These are phyloP conservation scores for Aplocera efformata DNA, from an alignment of 2,888 invertebrate genomes.

Conservation along the genomic window DNA sequence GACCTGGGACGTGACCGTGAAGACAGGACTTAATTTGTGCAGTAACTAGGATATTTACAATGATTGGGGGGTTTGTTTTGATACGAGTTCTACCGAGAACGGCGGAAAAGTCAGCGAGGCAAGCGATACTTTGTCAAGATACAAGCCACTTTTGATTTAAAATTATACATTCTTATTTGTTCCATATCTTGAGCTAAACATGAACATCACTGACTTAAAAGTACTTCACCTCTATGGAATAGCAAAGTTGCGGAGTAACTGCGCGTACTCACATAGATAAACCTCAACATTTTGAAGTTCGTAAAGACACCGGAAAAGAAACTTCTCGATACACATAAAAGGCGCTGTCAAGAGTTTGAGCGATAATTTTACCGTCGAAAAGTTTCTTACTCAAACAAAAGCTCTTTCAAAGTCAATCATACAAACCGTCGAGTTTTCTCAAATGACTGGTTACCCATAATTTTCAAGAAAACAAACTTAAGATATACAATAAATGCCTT, in stretches of 20 bases:
- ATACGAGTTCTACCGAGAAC: constrained; percentile 11
- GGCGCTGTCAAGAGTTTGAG: constrained; percentile 7
- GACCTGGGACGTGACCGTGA: constrained; percentile 70
- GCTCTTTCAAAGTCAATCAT: constrained; percentile 18
- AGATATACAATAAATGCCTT: constrained; percentile 26
- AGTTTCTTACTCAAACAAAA: constrained; percentile 18
- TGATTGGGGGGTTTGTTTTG: constrained; percentile 47
- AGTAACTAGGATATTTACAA: constrained; percentile 66
- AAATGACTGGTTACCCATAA: constrained; percentile 13
- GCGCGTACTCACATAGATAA: neutral
- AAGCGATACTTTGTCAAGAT: too few relatives aligned
- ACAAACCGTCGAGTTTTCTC: constrained; percentile 11
- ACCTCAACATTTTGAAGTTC: constrained; percentile 3
- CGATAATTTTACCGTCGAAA: constrained; percentile 12
- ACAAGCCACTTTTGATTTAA: too few relatives aligned
- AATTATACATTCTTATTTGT: too few relatives aligned
- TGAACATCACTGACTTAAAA: too few relatives aligned
- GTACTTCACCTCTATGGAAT: too few relatives aligned
- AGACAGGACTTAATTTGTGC: constrained; percentile 59
- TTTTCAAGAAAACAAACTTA: constrained; percentile 23
- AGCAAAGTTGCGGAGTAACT: neutral
- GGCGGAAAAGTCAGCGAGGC: neutral
- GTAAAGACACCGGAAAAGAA: neutral
- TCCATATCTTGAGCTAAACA: too few relatives aligned
- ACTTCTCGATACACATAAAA: constrained; percentile 8